Conservation (phyloP, 2,888 invertebrate species). For the Chymomyza fuscimana region DNA sequence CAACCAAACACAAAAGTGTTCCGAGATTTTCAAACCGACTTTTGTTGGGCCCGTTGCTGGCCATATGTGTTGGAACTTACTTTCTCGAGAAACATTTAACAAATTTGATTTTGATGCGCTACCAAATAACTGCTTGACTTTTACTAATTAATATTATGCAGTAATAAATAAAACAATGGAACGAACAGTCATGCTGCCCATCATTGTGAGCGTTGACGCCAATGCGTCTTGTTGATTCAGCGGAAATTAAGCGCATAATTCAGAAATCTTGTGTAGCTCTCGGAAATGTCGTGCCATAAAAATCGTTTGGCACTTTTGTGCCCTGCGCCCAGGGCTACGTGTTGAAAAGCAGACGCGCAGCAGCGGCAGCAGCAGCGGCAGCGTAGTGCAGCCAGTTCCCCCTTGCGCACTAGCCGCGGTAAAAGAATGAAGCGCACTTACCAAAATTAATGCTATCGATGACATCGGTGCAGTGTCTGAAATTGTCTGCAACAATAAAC, state of each 20-base stretch:
- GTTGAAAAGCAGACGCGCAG: conserved; percentile 50
- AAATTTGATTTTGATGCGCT: conserved; percentile 5
- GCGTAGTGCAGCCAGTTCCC: conserved; percentile 16
- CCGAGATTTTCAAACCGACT: too few relatives aligned
- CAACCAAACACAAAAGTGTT: too few relatives aligned
- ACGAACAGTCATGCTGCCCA: neutral
- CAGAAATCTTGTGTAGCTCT: conserved; percentile 55
- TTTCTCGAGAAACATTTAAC: neutral
- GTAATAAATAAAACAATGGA: conserved; percentile 50
- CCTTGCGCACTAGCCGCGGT: neutral
- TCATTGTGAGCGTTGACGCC: conserved; percentile 13
- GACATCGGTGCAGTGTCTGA: conserved; percentile 62
- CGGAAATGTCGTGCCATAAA: conserved; percentile 69
- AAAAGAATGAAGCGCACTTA: conserved; percentile 32
- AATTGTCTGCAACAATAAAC: conserved; percentile 66
- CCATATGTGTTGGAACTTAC: neutral
- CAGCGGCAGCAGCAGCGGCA: conserved; percentile 23
- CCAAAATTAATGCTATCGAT: conserved; percentile 72
- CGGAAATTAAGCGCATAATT: conserved; percentile 77
- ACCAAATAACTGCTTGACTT: conserved; percentile 29
- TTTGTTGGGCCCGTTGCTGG: too few relatives aligned
- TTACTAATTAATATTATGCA: conserved; percentile 63
- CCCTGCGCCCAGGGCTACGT: conserved; percentile 30
- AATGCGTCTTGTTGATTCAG: conserved; percentile 63
- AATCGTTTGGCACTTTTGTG: conserved; percentile 46